Conservation (phyloP, 2,888 invertebrate genomes). For the Heliconius erato region DNA sequence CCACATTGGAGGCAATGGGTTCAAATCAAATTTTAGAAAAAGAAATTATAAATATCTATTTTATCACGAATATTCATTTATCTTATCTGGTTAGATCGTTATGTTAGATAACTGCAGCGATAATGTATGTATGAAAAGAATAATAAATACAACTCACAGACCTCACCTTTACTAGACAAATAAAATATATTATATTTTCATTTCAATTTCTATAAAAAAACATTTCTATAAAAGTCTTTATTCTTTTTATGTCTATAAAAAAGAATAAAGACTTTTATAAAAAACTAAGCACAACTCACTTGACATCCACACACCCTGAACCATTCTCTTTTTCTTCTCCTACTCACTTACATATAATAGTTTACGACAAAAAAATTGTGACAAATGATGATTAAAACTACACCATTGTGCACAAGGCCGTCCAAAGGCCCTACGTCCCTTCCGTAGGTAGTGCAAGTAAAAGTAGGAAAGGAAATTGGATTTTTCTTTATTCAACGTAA, state of each 20-base stretch:
- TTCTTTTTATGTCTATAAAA: no score
- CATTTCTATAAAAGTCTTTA: no score
- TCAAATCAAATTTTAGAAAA: no score
- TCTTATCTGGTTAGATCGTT: no score
- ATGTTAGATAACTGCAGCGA: no score
- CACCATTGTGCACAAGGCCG: slow-evolving; percentile 43
- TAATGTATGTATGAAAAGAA: no score
- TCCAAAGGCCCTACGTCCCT: slow-evolving; percentile 63
- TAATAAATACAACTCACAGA: no score
- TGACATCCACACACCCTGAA: no score
- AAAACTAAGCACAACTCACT: not conserved
- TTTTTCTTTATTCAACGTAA: slow-evolving; percentile 83
- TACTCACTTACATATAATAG: not conserved
- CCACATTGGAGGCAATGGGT: no score
- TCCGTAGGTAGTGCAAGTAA: slow-evolving; percentile 78
- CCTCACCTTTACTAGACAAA: not conserved
- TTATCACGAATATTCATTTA: no score
- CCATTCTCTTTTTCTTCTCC: slow-evolving; percentile 1
- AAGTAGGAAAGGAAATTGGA: slow-evolving; percentile 81
- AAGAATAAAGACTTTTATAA: not conserved
- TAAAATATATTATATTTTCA: not conserved
- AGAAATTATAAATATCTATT: no score
- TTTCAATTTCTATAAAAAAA: not conserved
- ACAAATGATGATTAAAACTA: slow-evolving; percentile 45
- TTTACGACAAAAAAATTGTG: slow-evolving; percentile 37